A percentile compares a stretch with the other conserved stretches of the same genome.
phyloP scores from a whole-genome alignment of 1,140 invertebrate species.

The Penaeus indicus region DNA sequence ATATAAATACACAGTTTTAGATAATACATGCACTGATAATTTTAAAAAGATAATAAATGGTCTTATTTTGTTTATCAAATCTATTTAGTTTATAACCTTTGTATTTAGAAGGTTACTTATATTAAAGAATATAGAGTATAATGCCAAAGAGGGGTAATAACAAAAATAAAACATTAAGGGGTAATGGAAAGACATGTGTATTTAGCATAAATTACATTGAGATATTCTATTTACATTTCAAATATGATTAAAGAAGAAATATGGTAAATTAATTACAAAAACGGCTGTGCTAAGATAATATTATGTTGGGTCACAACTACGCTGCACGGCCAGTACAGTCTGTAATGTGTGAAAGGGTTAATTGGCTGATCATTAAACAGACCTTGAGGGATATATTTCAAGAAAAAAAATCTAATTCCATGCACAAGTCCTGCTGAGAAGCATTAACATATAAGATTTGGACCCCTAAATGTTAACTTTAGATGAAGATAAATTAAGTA shows the following conservation, averaged over 20 bases:
- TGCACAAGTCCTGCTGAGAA: constrained; percentile 4
- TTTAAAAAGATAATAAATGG: not conserved
- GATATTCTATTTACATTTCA: constrained; percentile 56
- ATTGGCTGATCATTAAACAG: constrained; percentile 25
- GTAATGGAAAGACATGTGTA: constrained; percentile 58
- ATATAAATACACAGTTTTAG: not conserved
- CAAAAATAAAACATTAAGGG: not conserved
- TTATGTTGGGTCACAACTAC: not conserved
- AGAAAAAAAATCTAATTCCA: constrained; percentile 5
- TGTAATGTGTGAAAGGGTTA: constrained; percentile 2
- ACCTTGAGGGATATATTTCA: constrained; percentile 35
- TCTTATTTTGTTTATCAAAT: not conserved
- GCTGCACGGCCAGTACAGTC: not conserved
- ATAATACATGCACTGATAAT: not conserved
- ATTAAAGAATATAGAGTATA: not conserved
- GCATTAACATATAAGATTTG: constrained; percentile 20
- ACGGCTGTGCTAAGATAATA: constrained; percentile 12
- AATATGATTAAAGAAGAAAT: constrained; percentile 12
- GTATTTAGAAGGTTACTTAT: not conserved
- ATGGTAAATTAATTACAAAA: constrained; percentile 48
- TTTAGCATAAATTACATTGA: constrained; percentile 60
- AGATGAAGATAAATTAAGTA: constrained; percentile 4
- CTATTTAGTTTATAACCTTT: not conserved
- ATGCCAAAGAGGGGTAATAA: no score
- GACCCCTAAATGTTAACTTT: constrained; percentile 21